Evolutionary conservation across 2,797 vertebrate species (phyloP).

Genomic region (Diplodus puntazzo): DNA sequence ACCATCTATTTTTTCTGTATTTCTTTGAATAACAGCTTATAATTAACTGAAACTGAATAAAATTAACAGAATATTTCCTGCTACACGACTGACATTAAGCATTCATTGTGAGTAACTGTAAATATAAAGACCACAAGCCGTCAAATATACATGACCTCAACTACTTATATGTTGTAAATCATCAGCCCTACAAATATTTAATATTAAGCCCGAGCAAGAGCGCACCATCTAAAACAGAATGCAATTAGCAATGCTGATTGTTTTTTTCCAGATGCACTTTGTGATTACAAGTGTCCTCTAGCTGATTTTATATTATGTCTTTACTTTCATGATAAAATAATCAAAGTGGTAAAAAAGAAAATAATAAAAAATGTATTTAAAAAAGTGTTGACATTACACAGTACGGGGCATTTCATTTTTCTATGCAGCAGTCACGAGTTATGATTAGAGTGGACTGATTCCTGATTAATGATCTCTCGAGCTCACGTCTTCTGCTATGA

Average conservation of each 20-base stretch:
- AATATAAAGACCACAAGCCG: conserved; percentile 5
- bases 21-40: background rate
- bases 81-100: background rate
- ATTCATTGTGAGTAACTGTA: background rate
- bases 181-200: conserved; percentile 44
- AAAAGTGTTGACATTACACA: background rate
- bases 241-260: conserved; percentile 70
- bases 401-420: conserved; percentile 6
- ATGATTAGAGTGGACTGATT: conserved; percentile 40
- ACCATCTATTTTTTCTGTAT: background rate
- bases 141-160: background rate
- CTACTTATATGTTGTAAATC: conserved; percentile 35
- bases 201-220: conserved; percentile 42
- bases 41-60: no score
- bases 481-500: conserved; percentile 1
- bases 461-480: conserved; percentile 44
- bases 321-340: conserved; percentile 55
- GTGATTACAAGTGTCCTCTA: conserved; percentile 68
- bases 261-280: conserved; percentile 64
- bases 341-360: conserved; percentile 20
- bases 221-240: conserved; percentile 42
- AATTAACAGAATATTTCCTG: background rate
- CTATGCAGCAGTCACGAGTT: conserved; percentile 7
- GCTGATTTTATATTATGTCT: conserved; percentile 63
- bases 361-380: background rate